These are phyloP conservation scores for Meta bourneti DNA, from an alignment of 2,888 invertebrate species.

Conservation along the genomic window DNA sequence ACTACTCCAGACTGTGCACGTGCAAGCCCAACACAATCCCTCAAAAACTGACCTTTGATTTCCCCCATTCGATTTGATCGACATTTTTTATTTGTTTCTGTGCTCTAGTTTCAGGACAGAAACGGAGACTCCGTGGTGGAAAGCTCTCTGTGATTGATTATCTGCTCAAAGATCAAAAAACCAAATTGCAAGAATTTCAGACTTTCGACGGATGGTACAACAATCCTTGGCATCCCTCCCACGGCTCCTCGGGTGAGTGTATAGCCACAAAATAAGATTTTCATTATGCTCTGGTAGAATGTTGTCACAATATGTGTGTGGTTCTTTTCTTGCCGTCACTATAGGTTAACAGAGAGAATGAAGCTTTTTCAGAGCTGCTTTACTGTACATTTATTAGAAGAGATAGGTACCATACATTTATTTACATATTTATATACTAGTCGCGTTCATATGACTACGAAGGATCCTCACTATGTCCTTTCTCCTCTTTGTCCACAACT, in stretches of 20 bases:
- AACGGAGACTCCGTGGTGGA: background rate
- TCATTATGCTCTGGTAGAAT: background rate
- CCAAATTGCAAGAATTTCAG: constrained; percentile 79
- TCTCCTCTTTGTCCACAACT: background rate
- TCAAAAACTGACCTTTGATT: too few relatives aligned
- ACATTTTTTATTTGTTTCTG: background rate
- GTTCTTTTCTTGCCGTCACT: background rate
- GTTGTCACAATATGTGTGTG: background rate
- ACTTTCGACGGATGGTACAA: constrained; percentile 83
- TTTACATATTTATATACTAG: too few relatives aligned
- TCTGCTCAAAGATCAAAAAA: background rate
- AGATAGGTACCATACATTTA: too few relatives aligned
- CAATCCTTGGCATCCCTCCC: constrained; percentile 81
- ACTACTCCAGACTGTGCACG: too few relatives aligned
- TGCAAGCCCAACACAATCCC: too few relatives aligned
- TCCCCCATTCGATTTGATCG: too few relatives aligned
- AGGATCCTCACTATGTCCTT: too few relatives aligned
- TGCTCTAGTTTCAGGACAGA: constrained; percentile 10
- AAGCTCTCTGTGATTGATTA: constrained; percentile 20
- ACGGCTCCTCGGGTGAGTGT: constrained; percentile 81
- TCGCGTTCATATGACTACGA: background rate
- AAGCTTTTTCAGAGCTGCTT: too few relatives aligned
- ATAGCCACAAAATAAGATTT: background rate
- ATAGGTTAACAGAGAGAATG: background rate
- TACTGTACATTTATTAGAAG: too few relatives aligned